Percentiles rank a stretch among this genome's conserved stretches.
phyloP scores from a whole-genome alignment of 1,140 invertebrate genomes.

The Solenopsis fugax region DNA sequence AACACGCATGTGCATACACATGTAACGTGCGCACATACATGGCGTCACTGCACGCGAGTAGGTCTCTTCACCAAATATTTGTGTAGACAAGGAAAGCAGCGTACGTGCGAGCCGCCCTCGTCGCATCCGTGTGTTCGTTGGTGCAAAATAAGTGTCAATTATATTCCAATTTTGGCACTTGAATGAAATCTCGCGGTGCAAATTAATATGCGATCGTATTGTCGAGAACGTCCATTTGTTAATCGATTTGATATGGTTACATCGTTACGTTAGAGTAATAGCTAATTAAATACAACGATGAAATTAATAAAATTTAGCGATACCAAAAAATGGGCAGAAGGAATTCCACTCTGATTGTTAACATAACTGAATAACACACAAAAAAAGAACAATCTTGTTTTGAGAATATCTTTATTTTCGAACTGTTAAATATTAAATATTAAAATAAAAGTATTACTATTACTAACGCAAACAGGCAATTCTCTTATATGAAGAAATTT shows the following conservation, averaged over 20 bases:
- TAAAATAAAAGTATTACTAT: no score
- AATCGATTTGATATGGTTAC: constrained; percentile 10
- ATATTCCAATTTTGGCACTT: constrained; percentile 50
- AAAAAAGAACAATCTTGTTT: no score
- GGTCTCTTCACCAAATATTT: constrained; percentile 58
- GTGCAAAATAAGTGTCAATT: constrained; percentile 48
- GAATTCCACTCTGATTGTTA: not conserved
- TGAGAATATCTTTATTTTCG: no score
- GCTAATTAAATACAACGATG: not conserved
- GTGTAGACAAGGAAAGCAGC: constrained; percentile 57
- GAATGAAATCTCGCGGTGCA: not conserved
- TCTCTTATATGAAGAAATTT: no score
- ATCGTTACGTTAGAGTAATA: not conserved
- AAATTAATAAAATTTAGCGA: not conserved
- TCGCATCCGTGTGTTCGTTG: not conserved
- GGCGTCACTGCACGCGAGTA: constrained; percentile 20
- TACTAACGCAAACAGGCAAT: no score
- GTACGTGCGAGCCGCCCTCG: constrained; percentile 1
- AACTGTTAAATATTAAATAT: no score
- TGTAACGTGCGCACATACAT: constrained; percentile 24
- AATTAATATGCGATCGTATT: constrained; percentile 24
- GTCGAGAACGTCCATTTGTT: constrained; percentile 18
- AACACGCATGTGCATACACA: constrained; percentile 27
- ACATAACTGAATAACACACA: not conserved
- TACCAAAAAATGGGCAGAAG: not conserved